Percentiles rank a stretch among this genome's conserved stretches.
These are phyloP conservation scores for Coecobrya sp. DNA, from an alignment of 2,888 invertebrate genomes.

Conservation along the genomic window DNA sequence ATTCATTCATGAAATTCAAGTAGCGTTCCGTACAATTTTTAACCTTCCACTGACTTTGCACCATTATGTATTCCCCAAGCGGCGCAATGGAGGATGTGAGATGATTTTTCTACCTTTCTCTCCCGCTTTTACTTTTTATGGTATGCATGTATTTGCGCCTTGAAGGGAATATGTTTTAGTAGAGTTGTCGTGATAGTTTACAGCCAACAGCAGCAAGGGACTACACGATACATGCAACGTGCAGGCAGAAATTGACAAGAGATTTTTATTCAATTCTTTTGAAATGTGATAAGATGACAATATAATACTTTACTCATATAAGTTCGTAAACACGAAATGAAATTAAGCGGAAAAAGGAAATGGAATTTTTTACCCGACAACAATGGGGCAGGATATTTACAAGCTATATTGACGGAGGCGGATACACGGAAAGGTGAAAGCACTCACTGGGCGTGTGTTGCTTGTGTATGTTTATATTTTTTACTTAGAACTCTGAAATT, in stretches of 20 bases:
- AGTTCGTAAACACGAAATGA: conserved; percentile 5
- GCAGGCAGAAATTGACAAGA: not conserved
- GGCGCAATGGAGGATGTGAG: not conserved
- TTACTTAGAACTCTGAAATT: not conserved
- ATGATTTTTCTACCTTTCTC: not conserved
- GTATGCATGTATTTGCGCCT: not conserved
- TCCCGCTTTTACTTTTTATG: not conserved
- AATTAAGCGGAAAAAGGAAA: conserved; percentile 43
- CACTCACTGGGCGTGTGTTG: not conserved
- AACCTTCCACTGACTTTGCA: conserved; percentile 48
- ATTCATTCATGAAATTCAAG: conserved; percentile 20
- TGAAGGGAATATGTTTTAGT: not conserved
- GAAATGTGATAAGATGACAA: conserved; percentile 37
- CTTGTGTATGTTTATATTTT: not conserved
- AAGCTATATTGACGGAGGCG: conserved; percentile 21
- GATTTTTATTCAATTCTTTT: not conserved
- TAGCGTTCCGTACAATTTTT: conserved; percentile 1
- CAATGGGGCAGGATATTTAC: not conserved
- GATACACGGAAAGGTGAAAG: conserved; percentile 55
- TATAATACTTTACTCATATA: not conserved
- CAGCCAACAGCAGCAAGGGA: not conserved
- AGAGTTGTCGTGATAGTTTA: not conserved
- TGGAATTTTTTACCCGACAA: not conserved
- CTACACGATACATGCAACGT: not conserved
- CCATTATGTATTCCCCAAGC: conserved; percentile 15